A percentile compares a stretch with the other conserved stretches of the same genome.
Evolutionary conservation across 2,797 vertebrate genomes (phyloP).

Genomic region (Cuniculus paca): DNA sequence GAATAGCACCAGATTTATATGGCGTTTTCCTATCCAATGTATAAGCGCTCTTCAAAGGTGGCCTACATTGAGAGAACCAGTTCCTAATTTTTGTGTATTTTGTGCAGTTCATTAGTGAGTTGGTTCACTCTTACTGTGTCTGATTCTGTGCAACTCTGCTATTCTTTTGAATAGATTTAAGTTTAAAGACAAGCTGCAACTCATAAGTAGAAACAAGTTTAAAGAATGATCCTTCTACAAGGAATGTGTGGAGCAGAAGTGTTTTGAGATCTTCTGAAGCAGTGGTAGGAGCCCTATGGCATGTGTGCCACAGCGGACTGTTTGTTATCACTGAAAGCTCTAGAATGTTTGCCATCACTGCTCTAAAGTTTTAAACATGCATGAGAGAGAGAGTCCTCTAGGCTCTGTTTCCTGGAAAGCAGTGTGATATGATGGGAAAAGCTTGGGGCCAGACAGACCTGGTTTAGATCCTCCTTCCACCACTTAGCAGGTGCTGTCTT

Average conservation of each 20-base stretch:
- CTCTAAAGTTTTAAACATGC: not conserved
- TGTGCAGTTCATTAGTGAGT: constrained; percentile 22
- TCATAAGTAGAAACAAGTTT: constrained; percentile 42
- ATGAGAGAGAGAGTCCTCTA: not conserved
- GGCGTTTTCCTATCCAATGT: not conserved
- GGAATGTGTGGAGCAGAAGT: constrained; percentile 1
- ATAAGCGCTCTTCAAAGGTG: constrained; percentile 28
- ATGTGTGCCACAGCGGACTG: not conserved
- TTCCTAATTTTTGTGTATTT: not conserved
- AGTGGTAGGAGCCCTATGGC: not conserved
- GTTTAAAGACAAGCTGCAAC: constrained; percentile 17
- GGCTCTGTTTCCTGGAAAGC: not conserved
- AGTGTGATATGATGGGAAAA: constrained; percentile 6
- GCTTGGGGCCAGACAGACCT: not conserved
- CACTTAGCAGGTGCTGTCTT: not conserved
- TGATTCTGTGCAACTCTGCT: not conserved
- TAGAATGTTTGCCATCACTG: not conserved
- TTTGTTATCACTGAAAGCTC: not conserved
- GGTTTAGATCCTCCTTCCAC: not conserved
- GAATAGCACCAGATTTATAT: not conserved
- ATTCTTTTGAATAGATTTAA: constrained; percentile 43
- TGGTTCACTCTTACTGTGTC: not conserved
- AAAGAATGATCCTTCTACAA: constrained; percentile 24
- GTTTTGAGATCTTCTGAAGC: constrained; percentile 16
- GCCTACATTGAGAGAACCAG: constrained; percentile 26